phyloP scores from a whole-genome alignment of 2,888 invertebrate genomes.

The Conomelus anceps region DNA sequence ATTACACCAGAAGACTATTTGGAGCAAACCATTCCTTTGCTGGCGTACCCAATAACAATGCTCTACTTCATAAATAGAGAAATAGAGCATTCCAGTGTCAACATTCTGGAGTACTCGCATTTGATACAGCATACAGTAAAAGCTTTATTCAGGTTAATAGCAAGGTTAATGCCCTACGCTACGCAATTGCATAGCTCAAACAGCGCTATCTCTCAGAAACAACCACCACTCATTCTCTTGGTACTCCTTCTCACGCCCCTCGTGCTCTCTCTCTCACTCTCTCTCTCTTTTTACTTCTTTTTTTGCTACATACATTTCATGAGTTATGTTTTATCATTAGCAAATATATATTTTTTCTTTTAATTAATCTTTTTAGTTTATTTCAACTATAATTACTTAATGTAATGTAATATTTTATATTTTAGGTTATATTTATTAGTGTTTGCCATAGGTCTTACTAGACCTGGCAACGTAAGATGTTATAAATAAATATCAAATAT shows the following conservation, averaged over 20 bases:
- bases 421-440: no score
- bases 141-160: not conserved
- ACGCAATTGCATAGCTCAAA: not conserved
- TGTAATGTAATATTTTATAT: no score
- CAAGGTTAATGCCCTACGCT: not conserved
- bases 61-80: not conserved
- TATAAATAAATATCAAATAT: no score
- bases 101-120: not conserved
- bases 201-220: not conserved
- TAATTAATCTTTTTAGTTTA: not conserved
- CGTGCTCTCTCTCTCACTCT: not conserved
- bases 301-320: not conserved
- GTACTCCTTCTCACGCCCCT: not conserved
- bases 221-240: not conserved
- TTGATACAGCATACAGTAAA: not conserved
- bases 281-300: not conserved
- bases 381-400: no score
- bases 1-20: not conserved
- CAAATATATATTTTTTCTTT: not conserved
- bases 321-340: not conserved
- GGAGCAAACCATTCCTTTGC: not conserved
- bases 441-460: no score
- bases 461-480: no score
- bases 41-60: not conserved
- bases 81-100: not conserved